Conservation (phyloP, 2,888 invertebrate genomes). For the Pachycephus smyrnensis region DNA sequence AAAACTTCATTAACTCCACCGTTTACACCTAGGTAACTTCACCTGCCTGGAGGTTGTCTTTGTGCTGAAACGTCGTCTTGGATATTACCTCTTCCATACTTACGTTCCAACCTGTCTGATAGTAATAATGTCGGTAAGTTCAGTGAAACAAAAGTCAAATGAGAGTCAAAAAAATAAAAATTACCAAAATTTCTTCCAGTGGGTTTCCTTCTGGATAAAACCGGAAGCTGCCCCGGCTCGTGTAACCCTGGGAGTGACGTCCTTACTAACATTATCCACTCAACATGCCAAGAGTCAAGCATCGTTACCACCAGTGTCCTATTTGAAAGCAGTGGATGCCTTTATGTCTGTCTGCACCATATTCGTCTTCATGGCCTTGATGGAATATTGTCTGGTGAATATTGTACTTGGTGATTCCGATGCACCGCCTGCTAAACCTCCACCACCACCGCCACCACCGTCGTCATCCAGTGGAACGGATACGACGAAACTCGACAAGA, state of each 20-base stretch:
- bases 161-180: background rate
- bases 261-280: conserved; percentile 87
- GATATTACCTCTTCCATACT: conserved; percentile 93
- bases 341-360: conserved; percentile 94
- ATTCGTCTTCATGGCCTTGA: conserved; percentile 93
- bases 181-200: conserved; percentile 67
- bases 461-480: conserved; percentile 71
- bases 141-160: background rate
- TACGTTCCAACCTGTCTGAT: conserved; percentile 95
- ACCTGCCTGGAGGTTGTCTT: conserved; percentile 93
- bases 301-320: conserved; percentile 92
- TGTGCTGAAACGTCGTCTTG: conserved; percentile 87
- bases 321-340: conserved; percentile 91
- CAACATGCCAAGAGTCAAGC: conserved; percentile 95
- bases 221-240: conserved; percentile 94
- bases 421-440: conserved; percentile 69
- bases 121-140: conserved; percentile 91
- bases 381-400: conserved; percentile 93
- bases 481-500: conserved; percentile 68
- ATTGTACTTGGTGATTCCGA: conserved; percentile 83
- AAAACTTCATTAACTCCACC: background rate
- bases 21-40: conserved; percentile 79
- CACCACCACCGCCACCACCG: conserved; percentile 69
- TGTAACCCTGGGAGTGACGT: conserved; percentile 92
- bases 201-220: conserved; percentile 97